A percentile compares a stretch with the other conserved stretches of the same genome.
phyloP scores from a whole-genome alignment of 2,797 vertebrate species.

The Gobionotothen gibberifrons region DNA sequence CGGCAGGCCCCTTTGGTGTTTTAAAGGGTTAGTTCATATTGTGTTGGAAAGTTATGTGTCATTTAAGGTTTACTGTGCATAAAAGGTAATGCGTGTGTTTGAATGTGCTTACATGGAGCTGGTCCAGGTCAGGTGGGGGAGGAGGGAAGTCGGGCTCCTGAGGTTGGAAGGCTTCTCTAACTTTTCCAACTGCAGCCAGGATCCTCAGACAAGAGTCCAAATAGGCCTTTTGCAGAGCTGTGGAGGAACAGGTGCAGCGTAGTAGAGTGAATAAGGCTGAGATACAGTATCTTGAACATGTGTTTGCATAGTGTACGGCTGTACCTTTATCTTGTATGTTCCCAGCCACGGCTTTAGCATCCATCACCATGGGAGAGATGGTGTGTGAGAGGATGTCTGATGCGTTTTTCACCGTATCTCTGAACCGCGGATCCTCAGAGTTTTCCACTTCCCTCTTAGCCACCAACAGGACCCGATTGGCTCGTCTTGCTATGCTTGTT shows the following conservation, averaged over 20 bases:
- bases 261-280: neutral
- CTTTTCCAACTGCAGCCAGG: conserved; percentile 94
- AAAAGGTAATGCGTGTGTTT: neutral
- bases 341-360: conserved; percentile 96
- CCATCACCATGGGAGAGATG: conserved; percentile 98
- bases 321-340: conserved; percentile 97
- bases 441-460: conserved; percentile 98
- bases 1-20: no score
- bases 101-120: conserved; percentile 88
- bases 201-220: conserved; percentile 96
- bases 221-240: conserved; percentile 96
- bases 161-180: conserved; percentile 97
- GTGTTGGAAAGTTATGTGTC: neutral
- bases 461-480: conserved; percentile 95
- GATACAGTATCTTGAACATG: neutral
- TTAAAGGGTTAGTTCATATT: no score
- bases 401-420: conserved; percentile 94
- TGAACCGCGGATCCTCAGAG: conserved; percentile 96
- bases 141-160: conserved; percentile 97
- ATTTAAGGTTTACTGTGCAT: neutral
- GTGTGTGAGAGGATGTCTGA: conserved; percentile 96
- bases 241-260: conserved; percentile 2
- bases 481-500: conserved; percentile 97
- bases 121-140: conserved; percentile 96
- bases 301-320: neutral